Evolutionary conservation across 2,888 invertebrate genomes (phyloP), one percentile per base, ranked within the genome.

Genomic region (Notocelia uddmanniana): DNA sequence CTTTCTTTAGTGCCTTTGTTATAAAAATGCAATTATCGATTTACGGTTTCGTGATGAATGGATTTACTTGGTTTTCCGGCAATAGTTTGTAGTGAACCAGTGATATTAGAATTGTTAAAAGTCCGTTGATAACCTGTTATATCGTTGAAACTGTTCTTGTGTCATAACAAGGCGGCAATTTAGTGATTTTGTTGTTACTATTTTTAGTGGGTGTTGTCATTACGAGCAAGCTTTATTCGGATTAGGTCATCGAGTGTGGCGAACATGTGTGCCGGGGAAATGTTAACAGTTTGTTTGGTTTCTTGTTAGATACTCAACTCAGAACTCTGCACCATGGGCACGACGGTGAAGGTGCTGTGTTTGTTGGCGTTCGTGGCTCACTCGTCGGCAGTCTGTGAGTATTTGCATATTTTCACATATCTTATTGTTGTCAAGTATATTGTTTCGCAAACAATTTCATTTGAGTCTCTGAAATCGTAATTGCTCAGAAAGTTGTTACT

Each of bases 151-250:
- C 78, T 80, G 75, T 76, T 85, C 86, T 87, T 86, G 80, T 85
- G 85, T 89, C 81, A 84, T 82, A 84, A 78, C 77, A 82, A 78
- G 77, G 76, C 77, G 74, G 68, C 81, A 84, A 82, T 86, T 85
- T 81, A 81, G 82, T 89, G 86, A 84, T 85, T 85, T 87, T 82
- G 78, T 92, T 94, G 89, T 84, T 94, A 84, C 95, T 95, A 86
- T 95, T 95, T 92, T 94, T 93, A 90, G 94, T 95, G 87, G 95
- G 93, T 94, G 94, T 94, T 94, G 94, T 94, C 94, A 93, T 91
- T 91, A 87, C 87, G 84, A 84, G 80, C 83, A 85, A 88, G 90
- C 89, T 89, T 81, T 86, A 89, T 84, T 90, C 87, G 89, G 91
- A 92, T 93, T 93, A 93, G 93, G 91, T 93, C 93, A 93, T 93